Evolutionary conservation across 2,113 vertebrate species (phyloP).

Genomic region (Chaetops frenatus): DNA sequence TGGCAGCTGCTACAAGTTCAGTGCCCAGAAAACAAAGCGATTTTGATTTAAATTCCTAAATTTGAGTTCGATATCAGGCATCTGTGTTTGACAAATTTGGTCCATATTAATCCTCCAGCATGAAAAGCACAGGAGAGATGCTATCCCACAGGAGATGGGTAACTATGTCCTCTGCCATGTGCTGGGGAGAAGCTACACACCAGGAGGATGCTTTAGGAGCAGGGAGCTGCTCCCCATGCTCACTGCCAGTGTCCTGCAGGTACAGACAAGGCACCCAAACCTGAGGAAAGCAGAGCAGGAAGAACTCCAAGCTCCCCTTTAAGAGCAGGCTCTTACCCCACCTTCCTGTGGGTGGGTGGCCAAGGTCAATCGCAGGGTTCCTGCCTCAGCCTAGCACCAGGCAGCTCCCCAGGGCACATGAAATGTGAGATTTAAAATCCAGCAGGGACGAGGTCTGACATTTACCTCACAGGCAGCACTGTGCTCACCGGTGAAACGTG

Average conservation of each 20-base stretch:
- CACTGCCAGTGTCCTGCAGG: not conserved
- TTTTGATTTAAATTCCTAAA: not conserved
- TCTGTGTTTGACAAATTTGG: fast-evolving
- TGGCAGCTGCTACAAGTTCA: not conserved
- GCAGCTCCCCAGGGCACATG: not conserved
- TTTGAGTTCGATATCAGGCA: not conserved
- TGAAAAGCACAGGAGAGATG: not conserved
- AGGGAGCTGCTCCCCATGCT: not conserved
- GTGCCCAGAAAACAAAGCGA: not conserved
- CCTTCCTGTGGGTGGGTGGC: not conserved
- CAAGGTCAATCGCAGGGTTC: not conserved
- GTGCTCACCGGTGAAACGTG: fast-evolving
- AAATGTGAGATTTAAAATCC: not conserved
- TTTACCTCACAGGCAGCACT: not conserved
- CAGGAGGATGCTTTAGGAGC: not conserved
- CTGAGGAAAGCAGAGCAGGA: not conserved
- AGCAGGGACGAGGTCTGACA: not conserved
- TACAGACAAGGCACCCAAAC: not conserved
- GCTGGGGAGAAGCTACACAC: not conserved
- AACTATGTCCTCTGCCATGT: not conserved
- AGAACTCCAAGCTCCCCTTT: not conserved
- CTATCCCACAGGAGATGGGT: fast-evolving
- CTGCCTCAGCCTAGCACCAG: not conserved
- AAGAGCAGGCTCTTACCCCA: not conserved
- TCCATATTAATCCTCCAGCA: not conserved